Conservation (phyloP, 2,888 invertebrate species). For the Lithosia quadra region DNA sequence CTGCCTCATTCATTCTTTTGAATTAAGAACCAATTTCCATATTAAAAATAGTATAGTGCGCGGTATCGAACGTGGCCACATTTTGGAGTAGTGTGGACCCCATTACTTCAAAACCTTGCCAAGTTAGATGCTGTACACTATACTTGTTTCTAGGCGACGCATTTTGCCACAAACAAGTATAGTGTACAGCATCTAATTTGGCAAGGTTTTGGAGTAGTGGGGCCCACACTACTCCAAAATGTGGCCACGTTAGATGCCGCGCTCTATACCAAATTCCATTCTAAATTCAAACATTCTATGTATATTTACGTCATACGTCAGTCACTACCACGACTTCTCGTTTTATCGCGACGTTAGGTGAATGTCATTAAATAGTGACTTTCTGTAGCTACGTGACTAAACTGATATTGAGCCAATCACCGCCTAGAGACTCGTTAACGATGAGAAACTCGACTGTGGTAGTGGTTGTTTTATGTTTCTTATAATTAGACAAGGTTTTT, state of each 20-base stretch:
- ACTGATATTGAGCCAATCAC: slow-evolving; percentile 71
- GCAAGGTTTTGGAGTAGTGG: too few species aligned
- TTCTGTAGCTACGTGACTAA: slow-evolving; percentile 65
- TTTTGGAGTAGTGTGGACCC: too few species aligned
- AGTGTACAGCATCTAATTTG: too few species aligned
- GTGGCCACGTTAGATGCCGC: too few species aligned
- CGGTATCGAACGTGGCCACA: too few species aligned
- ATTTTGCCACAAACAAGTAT: too few species aligned
- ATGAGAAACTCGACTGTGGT: slow-evolving; percentile 49
- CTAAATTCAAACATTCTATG: neutral
- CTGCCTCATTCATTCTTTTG: neutral
- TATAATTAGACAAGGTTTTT: slow-evolving; percentile 47
- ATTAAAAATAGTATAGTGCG: too few species aligned
- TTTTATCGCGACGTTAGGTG: slow-evolving; percentile 52
- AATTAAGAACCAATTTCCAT: neutral
- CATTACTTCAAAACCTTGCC: too few species aligned
- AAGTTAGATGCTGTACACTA: too few species aligned
- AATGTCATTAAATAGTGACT: slow-evolving; percentile 68
- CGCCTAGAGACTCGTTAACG: slow-evolving; percentile 61
- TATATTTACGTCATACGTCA: slow-evolving; percentile 39
- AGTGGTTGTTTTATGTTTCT: slow-evolving; percentile 54
- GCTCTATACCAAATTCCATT: too few species aligned
- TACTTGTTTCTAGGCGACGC: too few species aligned
- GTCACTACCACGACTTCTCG: slow-evolving; percentile 43
- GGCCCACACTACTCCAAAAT: too few species aligned